Evolutionary conservation across 2,797 vertebrate species (phyloP), one percentile per base, ranked within the genome.

Genomic region (Ibycter americanus): DNA sequence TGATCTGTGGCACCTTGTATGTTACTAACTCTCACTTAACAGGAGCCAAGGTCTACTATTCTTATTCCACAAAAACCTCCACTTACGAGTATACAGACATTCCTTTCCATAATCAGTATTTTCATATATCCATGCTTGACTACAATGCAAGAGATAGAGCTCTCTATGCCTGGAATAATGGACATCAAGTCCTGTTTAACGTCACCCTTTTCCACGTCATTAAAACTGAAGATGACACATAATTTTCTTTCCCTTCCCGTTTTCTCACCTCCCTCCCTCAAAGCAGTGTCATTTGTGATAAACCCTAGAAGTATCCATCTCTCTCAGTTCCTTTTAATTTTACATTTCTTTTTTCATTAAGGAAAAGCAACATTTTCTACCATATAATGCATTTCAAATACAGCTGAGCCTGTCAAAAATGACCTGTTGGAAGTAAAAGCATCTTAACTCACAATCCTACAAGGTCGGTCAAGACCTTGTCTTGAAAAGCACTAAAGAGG

Each of bases 61-160:
- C 99, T 7, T 99, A 99, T 87, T 99, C 99, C 61, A 99, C 99
- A 32, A 99, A 99, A 98, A 99, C 99, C 6, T 99, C 99, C 31
- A 98, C 98, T 2, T 99, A 99, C 0, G 99, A 99, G 97, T 99
- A 99, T 90, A 99, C 99, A 66, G 99, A 99, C 97, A 99, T 99
- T 95, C 99, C 99, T 16, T 99, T 99, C 97, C 99, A 99, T 97
- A 99, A 99, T 95, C 99, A 99, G 91, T 99, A 99, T 97, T 99
- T 99, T 97, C 99, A 99, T 93, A 99, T 99, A 98, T 99, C 99
- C 95, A 99, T 99, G 99, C 99, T 99, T 68, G 99, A 99, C 98
- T 99, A 99, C 97, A 99, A 99, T 20, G 98, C 99, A 86, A 98
- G 99, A 93, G 99, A 99, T 97, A 98, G 99, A 97, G 99, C 99